Evolutionary conservation across 2,797 vertebrate genomes (phyloP).

Genomic region (Dipus sagitta): DNA sequence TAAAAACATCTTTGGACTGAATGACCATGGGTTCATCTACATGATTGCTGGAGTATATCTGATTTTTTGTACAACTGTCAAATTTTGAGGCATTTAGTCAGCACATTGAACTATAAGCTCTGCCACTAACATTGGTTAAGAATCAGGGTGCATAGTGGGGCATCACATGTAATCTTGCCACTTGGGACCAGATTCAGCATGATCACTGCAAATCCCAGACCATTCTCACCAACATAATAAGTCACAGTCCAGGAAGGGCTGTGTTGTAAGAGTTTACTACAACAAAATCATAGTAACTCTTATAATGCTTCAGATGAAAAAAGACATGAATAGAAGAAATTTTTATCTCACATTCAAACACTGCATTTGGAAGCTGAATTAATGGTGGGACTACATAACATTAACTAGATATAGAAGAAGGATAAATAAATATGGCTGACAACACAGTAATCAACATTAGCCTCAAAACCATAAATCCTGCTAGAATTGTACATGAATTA

Average conservation of each 20-base stretch:
- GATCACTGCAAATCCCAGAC: no score
- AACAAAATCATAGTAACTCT: background rate
- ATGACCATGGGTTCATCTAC: background rate
- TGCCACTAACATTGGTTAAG: background rate
- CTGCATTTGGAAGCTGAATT: background rate
- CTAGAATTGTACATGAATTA: background rate
- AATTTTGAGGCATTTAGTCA: background rate
- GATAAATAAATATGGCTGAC: background rate
- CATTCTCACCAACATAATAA: background rate
- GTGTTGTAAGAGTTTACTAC: background rate
- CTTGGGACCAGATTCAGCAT: background rate
- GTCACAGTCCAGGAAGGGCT: no score
- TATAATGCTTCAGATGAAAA: background rate
- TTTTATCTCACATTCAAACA: background rate
- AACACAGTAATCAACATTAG: background rate
- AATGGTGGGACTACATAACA: background rate
- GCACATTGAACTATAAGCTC: background rate
- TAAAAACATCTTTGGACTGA: background rate
- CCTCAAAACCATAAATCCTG: background rate
- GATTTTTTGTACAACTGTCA: background rate
- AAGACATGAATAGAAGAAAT: background rate
- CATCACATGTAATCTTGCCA: background rate
- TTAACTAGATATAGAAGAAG: background rate
- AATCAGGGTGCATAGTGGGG: no score
- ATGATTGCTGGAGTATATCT: background rate